Percentiles rank a stretch among this genome's conserved stretches.
Conservation (phyloP, 2,888 invertebrate genomes). For the Ceramica pisi region DNA sequence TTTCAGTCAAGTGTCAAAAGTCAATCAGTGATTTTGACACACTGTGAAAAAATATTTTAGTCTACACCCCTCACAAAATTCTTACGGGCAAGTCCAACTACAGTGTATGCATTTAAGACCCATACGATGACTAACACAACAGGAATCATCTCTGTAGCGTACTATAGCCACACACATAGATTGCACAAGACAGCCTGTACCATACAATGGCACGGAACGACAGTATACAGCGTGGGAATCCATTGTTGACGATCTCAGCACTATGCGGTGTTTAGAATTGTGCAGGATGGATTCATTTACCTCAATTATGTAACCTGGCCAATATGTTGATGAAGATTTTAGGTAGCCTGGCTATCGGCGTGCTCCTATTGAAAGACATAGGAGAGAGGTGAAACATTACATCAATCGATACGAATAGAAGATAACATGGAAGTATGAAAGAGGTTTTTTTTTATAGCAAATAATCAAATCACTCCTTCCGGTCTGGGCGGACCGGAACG, state of each 20-base stretch:
- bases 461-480: too few relatives aligned
- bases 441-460: too few relatives aligned
- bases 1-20: too few relatives aligned
- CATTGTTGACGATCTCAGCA: constrained; percentile 35
- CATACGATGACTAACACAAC: constrained; percentile 22
- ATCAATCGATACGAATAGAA: too few relatives aligned
- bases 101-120: not conserved
- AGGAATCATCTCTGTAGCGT: constrained; percentile 21
- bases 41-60: too few relatives aligned
- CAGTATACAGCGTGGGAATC: constrained; percentile 48
- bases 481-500: too few relatives aligned
- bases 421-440: not conserved
- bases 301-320: constrained; percentile 7
- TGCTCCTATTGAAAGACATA: not conserved
- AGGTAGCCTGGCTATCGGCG: not conserved
- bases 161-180: constrained; percentile 10
- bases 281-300: constrained; percentile 28
- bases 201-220: constrained; percentile 49
- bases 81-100: not conserved
- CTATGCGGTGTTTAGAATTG: constrained; percentile 23
- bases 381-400: too few relatives aligned
- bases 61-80: not conserved
- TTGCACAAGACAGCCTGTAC: constrained; percentile 25
- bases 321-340: constrained; percentile 2
- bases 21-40: not conserved